These are phyloP conservation scores for Parthenolecanium corni DNA, from an alignment of 2,888 invertebrate genomes.

Conservation along the genomic window DNA sequence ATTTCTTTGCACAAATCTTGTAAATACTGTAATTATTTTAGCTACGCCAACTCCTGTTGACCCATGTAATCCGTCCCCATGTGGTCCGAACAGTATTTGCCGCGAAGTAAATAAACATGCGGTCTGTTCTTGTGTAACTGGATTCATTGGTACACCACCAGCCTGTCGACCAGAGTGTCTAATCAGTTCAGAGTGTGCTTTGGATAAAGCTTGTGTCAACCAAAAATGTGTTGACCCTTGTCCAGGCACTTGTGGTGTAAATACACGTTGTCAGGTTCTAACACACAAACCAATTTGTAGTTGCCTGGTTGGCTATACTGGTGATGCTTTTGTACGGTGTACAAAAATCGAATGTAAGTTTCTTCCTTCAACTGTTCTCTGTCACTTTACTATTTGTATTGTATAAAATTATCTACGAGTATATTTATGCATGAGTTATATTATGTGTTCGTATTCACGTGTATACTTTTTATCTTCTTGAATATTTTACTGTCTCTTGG, in stretches of 20 bases:
- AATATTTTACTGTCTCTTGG: constrained; percentile 3
- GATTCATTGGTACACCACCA: constrained; percentile 54
- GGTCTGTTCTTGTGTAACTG: constrained; percentile 50
- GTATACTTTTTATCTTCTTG: background rate
- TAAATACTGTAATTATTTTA: constrained; percentile 29
- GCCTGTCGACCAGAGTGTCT: constrained; percentile 54
- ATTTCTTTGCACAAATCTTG: constrained; percentile 6
- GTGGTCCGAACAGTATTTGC: constrained; percentile 55
- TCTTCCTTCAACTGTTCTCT: constrained; percentile 25
- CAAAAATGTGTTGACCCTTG: constrained; percentile 57
- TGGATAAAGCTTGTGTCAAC: constrained; percentile 49
- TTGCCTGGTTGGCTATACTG: constrained; percentile 50
- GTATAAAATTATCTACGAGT: constrained; percentile 24
- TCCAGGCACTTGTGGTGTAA: constrained; percentile 51
- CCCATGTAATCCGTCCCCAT: constrained; percentile 53
- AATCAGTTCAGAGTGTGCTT: constrained; percentile 53
- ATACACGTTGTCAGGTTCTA: constrained; percentile 53
- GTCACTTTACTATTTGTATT: constrained; percentile 21
- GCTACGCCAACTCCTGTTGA: constrained; percentile 36
- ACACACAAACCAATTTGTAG: constrained; percentile 58
- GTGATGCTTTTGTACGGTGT: constrained; percentile 52
- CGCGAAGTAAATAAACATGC: constrained; percentile 50
- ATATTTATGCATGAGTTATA: background rate
- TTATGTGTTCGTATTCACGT: background rate
- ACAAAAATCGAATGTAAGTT: constrained; percentile 37